Evolutionary conservation across 2,113 vertebrate genomes (phyloP).

Genomic region (Microcebus lehilahytsara): DNA sequence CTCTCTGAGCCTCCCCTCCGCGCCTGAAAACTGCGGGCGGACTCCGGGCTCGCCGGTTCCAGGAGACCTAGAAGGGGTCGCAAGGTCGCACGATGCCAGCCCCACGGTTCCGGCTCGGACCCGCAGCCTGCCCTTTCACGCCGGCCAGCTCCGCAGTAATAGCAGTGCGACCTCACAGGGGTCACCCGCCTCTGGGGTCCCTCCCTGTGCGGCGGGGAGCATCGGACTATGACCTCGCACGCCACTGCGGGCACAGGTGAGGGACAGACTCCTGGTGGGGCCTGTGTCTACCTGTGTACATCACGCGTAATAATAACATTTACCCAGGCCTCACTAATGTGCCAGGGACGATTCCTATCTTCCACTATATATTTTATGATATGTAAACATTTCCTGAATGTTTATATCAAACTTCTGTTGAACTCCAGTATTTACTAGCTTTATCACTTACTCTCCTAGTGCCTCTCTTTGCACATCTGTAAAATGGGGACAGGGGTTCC

Average conservation of each 20-base stretch:
- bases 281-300: fast-evolving
- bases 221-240: neutral
- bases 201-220: fast-evolving
- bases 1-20: neutral
- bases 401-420: no score
- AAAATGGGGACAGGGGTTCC: neutral
- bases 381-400: neutral
- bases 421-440: neutral
- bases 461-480: neutral
- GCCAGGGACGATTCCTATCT: neutral
- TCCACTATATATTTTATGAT: neutral
- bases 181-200: neutral
- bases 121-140: neutral
- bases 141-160: fast-evolving
- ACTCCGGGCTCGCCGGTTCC: fast-evolving
- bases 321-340: neutral
- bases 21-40: neutral
- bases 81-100: neutral
- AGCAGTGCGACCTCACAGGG: neutral
- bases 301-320: no score
- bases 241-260: neutral
- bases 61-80: neutral
- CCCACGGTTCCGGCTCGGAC: neutral
- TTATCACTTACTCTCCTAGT: neutral
- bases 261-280: fast-evolving